Base-by-base conservation (phyloP, 2,888 invertebrate genomes). In the Brenthis hecate region DNA sequence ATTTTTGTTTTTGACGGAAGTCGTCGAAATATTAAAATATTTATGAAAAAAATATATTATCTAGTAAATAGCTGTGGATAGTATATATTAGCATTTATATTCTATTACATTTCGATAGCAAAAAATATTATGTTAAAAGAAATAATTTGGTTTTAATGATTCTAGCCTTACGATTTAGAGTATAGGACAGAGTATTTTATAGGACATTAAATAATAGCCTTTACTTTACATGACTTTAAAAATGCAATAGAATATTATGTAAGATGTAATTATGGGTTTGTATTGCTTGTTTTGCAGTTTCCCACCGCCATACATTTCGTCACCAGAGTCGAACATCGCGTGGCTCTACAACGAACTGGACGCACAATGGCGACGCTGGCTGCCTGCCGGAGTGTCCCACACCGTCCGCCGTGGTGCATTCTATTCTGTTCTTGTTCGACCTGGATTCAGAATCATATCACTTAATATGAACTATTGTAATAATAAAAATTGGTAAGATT, bases 381-480 rank as follows among this genome's bases (percentile, higher is more conserved):
- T 99, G 67, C 98, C 98, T 0, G 95, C 96, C 4, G 96, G 97
- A 14, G 97, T 97, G 0, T 97, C 97, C 3, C 96, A 96, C 76
- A 98, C 98, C 0, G 96, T 98, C 1, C 94, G 97, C 2, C 94
- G 97, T 57, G 98, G 98, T 0, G 98, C 97, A 50, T 98, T 97
- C 89, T 99, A 99, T 88, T 97, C 98, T 3, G 97, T 98, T 1
- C 94, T 98, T 58, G 96, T 98, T 8, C 94, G 97, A 51, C 97
- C 98, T 0, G 98, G 98, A 19, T 97, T 99, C 85, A 94, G 98
- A 69, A 95, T 99, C 66, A 96, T 99, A 74, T 98, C 98, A 0
- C 93, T 99, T n/a, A 99, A 99, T 83, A 98, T 97, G 96, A 99
- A 99, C 89, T 98, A 97, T 88, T 98, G 98, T 87, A 98, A 98